These are phyloP conservation scores for Corvus moneduloides DNA, from an alignment of 2,113 vertebrate genomes.

Conservation along the genomic window DNA sequence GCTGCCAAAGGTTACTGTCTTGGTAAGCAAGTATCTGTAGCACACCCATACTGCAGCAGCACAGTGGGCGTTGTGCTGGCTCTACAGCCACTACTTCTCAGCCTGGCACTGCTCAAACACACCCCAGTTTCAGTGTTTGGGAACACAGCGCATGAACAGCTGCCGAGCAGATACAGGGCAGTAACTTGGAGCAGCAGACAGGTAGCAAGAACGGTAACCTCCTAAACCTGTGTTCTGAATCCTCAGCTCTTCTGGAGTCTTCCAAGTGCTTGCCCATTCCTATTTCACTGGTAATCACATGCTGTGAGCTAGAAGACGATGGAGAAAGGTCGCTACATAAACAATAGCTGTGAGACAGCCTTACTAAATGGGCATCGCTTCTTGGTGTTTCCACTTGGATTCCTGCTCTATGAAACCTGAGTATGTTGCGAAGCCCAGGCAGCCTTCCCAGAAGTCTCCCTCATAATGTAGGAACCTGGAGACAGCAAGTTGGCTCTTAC, in stretches of 20 bases:
- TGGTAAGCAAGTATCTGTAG: background rate
- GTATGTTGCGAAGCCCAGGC: background rate
- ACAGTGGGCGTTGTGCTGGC: rapidly evolving
- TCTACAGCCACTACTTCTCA: background rate
- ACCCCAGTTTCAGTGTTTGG: background rate
- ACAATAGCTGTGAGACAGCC: background rate
- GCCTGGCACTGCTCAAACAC: background rate
- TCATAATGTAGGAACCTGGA: background rate
- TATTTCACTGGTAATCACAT: background rate
- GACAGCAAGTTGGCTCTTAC: background rate
- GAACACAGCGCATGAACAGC: background rate
- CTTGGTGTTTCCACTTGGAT: background rate
- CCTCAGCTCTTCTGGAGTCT: background rate
- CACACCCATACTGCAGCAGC: rapidly evolving
- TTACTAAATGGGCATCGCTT: background rate
- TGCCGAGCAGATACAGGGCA: background rate
- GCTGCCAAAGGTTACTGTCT: background rate
- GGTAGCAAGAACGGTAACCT: background rate
- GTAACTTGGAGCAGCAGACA: background rate
- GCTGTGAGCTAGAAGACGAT: background rate
- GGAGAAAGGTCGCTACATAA: background rate
- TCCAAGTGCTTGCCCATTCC: background rate
- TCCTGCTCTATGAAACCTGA: background rate
- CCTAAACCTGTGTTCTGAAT: background rate
- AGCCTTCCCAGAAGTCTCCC: background rate